These are phyloP conservation scores for Nephrotoma appendiculata DNA, from an alignment of 2,888 invertebrate genomes.

Conservation along the genomic window DNA sequence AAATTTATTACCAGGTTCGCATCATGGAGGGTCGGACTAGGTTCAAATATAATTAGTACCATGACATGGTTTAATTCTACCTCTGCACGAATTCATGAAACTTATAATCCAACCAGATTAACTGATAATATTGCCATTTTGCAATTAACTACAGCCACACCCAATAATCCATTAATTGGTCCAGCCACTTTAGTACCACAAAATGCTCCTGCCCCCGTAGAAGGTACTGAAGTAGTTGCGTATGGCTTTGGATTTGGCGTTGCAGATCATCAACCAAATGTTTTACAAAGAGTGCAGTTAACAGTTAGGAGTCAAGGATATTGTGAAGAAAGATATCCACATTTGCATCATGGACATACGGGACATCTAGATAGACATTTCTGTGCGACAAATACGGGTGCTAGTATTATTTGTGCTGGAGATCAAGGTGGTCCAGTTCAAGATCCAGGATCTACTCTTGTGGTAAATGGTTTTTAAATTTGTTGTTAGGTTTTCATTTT, in stretches of 20 bases:
- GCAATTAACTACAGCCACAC: no score
- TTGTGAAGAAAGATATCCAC: neutral
- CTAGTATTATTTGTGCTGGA: neutral
- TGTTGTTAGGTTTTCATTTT: no score
- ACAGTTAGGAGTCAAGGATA: neutral
- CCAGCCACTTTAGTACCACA: neutral
- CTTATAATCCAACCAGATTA: neutral
- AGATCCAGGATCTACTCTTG: neutral
- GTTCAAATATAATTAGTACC: neutral
- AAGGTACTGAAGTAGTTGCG: neutral
- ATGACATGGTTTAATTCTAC: neutral
- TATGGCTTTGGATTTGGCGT: neutral
- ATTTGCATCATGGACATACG: neutral
- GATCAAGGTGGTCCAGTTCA: neutral
- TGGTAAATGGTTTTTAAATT: neutral
- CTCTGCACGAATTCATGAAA: neutral
- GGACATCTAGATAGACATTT: neutral
- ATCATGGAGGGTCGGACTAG: no score
- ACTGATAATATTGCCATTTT: no score
- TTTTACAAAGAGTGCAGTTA: neutral
- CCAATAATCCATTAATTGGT: no score
- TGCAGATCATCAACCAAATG: neutral
- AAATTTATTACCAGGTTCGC: neutral
- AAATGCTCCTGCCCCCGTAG: neutral
- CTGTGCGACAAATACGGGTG: neutral